phyloP scores from a whole-genome alignment of 2,113 vertebrate genomes.

The Todiramphus chloris region DNA sequence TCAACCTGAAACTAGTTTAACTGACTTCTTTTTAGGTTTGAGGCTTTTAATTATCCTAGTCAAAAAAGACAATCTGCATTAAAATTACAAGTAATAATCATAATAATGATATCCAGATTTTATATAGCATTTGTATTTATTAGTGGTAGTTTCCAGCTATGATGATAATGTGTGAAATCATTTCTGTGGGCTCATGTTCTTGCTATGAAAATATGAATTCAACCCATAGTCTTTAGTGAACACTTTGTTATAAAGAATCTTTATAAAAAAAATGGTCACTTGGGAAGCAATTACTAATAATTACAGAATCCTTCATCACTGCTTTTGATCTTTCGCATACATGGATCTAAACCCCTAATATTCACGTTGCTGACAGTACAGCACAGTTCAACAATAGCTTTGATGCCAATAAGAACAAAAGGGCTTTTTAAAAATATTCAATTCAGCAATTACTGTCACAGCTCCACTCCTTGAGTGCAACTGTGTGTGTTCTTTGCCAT shows the following conservation, averaged over 20 bases:
- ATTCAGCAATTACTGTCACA: constrained; percentile 70
- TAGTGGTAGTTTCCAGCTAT: constrained; percentile 48
- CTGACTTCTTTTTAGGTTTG: neutral
- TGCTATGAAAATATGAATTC: constrained; percentile 59
- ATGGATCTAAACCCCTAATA: constrained; percentile 40
- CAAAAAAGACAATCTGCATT: neutral
- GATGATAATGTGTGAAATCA: constrained; percentile 38
- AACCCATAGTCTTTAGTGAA: constrained; percentile 25
- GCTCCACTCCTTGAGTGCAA: constrained; percentile 46
- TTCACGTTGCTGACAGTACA: constrained; percentile 52
- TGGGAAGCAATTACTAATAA: constrained; percentile 75
- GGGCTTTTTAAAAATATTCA: constrained; percentile 66
- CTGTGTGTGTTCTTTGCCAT: constrained; percentile 49
- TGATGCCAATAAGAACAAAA: constrained; percentile 67
- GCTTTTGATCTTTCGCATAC: constrained; percentile 61
- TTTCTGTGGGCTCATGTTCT: constrained; percentile 29
- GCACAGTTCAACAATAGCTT: constrained; percentile 55
- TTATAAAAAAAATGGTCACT: constrained; percentile 69
- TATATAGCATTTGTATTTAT: constrained; percentile 10
- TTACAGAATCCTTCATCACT: constrained; percentile 69
- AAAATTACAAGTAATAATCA: neutral
- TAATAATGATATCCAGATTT: neutral
- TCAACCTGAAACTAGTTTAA: neutral
- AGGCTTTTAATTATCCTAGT: neutral
- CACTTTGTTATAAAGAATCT: constrained; percentile 46